Percentiles rank a stretch among this genome's conserved stretches.
Conservation (phyloP, 2,797 vertebrate genomes). For the Euthynnus affinis region DNA sequence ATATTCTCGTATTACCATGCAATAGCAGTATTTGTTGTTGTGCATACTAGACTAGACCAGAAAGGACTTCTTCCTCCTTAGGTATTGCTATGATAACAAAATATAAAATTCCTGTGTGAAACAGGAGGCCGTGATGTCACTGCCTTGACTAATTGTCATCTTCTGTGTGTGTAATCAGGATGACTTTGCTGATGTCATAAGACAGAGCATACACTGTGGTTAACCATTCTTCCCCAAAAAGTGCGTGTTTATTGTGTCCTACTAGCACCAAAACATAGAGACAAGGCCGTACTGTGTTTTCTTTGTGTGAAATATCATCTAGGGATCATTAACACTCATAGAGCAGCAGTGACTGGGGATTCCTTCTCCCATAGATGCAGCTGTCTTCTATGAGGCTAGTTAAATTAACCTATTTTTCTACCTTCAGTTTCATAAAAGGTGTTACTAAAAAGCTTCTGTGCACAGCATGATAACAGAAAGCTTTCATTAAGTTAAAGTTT, state of each 20-base stretch:
- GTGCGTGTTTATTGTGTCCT: no score
- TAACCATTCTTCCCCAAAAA: not conserved
- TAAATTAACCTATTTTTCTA: not conserved
- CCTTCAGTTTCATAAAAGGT: not conserved
- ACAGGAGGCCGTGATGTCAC: not conserved
- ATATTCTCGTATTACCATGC: no score
- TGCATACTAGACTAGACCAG: no score
- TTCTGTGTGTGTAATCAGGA: not conserved
- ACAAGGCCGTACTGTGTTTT: not conserved
- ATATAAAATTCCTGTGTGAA: slow-evolving; percentile 9
- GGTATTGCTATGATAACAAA: not conserved
- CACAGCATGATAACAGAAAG: not conserved
- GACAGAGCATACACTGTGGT: not conserved
- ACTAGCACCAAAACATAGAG: not conserved
- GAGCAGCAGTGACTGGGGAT: slow-evolving; percentile 69
- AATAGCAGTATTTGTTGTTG: not conserved
- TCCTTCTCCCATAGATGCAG: slow-evolving; percentile 68
- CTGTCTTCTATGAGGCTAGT: slow-evolving; percentile 68
- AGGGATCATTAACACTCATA: slow-evolving; percentile 49
- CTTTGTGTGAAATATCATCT: slow-evolving; percentile 52
- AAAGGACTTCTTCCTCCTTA: no score
- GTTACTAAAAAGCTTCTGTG: no score
- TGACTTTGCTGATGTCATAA: not conserved
- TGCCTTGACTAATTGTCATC: not conserved
- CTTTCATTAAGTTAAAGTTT: no score